Evolutionary conservation across 1,140 invertebrate genomes (phyloP), one percentile per base, ranked within the genome.

Genomic region (Sipha flava): DNA sequence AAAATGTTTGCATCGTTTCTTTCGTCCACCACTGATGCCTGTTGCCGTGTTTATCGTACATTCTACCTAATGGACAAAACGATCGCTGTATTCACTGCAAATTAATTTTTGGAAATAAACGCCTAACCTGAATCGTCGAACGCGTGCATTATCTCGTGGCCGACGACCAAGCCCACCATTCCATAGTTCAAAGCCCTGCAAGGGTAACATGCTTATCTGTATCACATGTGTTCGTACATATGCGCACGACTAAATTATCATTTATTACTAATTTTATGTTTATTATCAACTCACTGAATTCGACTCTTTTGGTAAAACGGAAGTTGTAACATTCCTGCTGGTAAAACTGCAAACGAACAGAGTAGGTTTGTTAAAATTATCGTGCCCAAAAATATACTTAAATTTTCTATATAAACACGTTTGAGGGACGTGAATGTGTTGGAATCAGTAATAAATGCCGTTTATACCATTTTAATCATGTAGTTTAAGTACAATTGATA

Each of bases 1-100:
- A 87, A 81, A 92, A 94, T 82, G 90, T 90, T 82, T 86, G 83
- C 43, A 92, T 89, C 0, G 91, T 93, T 18, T 87, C 84, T 81
- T 92, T 91, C 5, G 91, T 91, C 96, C 96, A 98, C 94, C 95
- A 98, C 80, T 92, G 90, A 7, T 89, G 85, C 45, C 92, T 86
- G 83, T 93, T 92, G 1, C 93, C 93, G 80, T 89, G 85, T 82
- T 90, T 89, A 83, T 94, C 92, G 79, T 90, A 81, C 66, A 81
- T 68, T 66, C 81, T 54, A 21, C 81, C 81, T 81, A 43, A 64
- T 47, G 7, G 7, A 52, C 4, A 68, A 54, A 34, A 45, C 31
- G 7, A 26, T 23, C 18, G 34, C n/a, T 3, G 26, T 1, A 47
- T 49, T 49, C 18, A 1, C 18, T 10, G 7, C 3, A 2, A 59